Evolutionary conservation across 2,797 vertebrate species (phyloP), one percentile per base, ranked within the genome.

Genomic region (Eremophila alpestris): DNA sequence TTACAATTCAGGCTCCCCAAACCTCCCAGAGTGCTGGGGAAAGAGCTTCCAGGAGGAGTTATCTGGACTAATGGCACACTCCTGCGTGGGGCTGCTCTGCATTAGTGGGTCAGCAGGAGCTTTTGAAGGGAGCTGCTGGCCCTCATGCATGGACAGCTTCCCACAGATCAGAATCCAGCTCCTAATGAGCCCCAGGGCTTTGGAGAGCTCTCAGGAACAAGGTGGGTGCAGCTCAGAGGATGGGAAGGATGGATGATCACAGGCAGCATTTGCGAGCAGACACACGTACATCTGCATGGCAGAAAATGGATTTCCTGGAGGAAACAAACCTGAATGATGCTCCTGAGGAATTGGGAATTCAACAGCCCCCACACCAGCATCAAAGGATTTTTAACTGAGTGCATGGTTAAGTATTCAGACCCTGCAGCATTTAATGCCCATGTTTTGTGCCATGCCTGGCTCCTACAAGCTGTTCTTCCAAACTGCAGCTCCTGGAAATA

Each of bases 231-330:
- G 68, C 68, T 23, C 67, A 22, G 26, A 34, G 64, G 27, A 60
- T 10, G 7, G 51, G 38, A 49, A 55, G 48, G 56, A 32, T n/a
- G 62, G 67, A 36, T 43, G 18, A n/a, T 38, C 43, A 64, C 64
- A 54, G 73, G 58, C 81, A 85, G 78, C 10, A 15, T 4, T 40
- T 13, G 4, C 38, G 29, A 81, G 30, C 10, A 55, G 54, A 79
- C 10, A n/a, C 32, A 18, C 2, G 1, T 13, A 2, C 5, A 2
- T 11, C 19, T 55, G 18, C 58, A 9, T 0, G 8, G 48, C 20
- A 85, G 11, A 79, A 86, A 64, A 60, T 4, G 23, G 46, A 41
- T 48, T 84, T 94, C 26, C 49, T 64, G 56, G n/a, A 63, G 23
- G 45, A 64, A 87, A 58, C 17, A 76, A 69, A 32, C 5, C 6